These are phyloP conservation scores for Agelas oroides DNA, from an alignment of 37 sponge, comb jelly and placozoan species.

Conservation along the genomic window DNA sequence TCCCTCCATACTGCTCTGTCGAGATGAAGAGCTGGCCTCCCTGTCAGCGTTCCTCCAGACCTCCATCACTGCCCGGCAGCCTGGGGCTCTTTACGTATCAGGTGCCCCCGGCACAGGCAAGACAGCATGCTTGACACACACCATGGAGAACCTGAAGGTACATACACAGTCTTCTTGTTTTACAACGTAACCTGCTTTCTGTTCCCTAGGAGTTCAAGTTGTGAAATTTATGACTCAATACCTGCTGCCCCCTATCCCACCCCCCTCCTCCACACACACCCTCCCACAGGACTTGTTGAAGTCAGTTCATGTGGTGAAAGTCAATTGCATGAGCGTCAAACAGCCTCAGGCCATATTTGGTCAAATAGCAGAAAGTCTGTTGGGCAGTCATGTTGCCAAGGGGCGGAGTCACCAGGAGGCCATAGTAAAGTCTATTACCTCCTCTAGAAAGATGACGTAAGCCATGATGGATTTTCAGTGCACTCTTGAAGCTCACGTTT, in stretches of 20 bases:
- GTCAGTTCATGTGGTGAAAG: neutral
- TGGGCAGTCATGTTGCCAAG: neutral
- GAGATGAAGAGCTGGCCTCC: constrained; percentile 62
- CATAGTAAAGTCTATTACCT: constrained; percentile 37
- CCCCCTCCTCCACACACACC: neutral
- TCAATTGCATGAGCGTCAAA: constrained; percentile 73
- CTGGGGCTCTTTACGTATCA: constrained; percentile 87
- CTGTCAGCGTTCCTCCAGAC: constrained; percentile 53
- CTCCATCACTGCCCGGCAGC: constrained; percentile 26
- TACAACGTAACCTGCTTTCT: neutral
- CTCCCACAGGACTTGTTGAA: neutral
- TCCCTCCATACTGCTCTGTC: constrained; percentile 44
- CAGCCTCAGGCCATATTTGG: constrained; percentile 50
- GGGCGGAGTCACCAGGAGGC: neutral
- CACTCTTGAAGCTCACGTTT: neutral
- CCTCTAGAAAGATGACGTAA: constrained; percentile 63
- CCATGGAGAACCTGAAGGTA: constrained; percentile 57
- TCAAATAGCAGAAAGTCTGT: constrained; percentile 18
- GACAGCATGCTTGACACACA: constrained; percentile 76
- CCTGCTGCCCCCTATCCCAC: too few species aligned
- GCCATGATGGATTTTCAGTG: neutral
- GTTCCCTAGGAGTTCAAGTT: neutral
- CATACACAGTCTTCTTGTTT: neutral
- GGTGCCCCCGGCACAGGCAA: constrained; percentile 98
- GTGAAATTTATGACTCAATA: too few species aligned